Base-by-base conservation (phyloP, 2,888 invertebrate species). In the Antheraea yamamai region DNA sequence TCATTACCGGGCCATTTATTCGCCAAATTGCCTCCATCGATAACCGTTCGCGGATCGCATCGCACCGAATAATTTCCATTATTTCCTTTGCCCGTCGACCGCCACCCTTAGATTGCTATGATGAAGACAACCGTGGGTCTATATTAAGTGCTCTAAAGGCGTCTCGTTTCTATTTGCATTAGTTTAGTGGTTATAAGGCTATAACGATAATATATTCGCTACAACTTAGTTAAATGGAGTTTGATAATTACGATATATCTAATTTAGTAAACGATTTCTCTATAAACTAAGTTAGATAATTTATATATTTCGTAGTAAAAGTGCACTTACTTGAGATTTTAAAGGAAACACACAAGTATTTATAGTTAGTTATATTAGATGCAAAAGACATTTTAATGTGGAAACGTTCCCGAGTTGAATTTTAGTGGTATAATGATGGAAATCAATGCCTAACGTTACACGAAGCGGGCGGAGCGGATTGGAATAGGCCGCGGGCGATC, bases 1-100 rank as follows among this genome's bases (percentile, higher is more conserved):
- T 80, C 76, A 79, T 81, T 79, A 79, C 77, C 76, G 71, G 78
- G 79, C 84, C 88, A 88, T 89, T 91, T 90, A 89, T 89, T 90
- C 87, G 83, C 83, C 86, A 89, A 91, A 92, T 90, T 91, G 90
- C 88, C 87, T 87, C 85, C 87, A 88, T 90, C 90, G 88, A 89
- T 90, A 89, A 86, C 84, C 84, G 87, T 83, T 87, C 83, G 86
- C 88, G 85, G 83, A 83, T 85, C 85, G 86, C 84, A 83, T 83
- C 81, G 87, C 85, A 81, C 83, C 87, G 86, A 85, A 88, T 90
- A 88, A 90, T 90, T 91, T 88, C 87, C 86, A 91, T 90, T 89
- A 90, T 87, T 88, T 83, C 85, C 88, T 86, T 87, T 85, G 83
- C 82, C 83, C 81, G 84, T 82, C 79, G 83, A 81, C 81, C 82